These are phyloP conservation scores for Alauda arvensis DNA, from an alignment of 2,797 vertebrate genomes.

Conservation along the genomic window DNA sequence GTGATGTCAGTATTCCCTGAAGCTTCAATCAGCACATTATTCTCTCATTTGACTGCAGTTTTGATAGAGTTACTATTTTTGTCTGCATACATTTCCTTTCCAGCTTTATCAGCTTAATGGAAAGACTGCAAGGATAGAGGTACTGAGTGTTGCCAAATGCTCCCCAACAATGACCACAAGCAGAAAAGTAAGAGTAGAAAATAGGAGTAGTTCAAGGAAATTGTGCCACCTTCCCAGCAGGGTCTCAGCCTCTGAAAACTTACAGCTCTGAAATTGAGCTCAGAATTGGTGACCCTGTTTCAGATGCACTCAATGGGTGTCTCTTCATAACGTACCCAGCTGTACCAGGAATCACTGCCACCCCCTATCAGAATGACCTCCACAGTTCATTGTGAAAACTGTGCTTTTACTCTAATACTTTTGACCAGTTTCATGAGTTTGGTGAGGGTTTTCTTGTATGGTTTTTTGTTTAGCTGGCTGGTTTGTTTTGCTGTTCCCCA, in stretches of 20 bases:
- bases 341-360: not conserved
- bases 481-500: not conserved
- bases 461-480: not conserved
- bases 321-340: not conserved
- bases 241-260: not conserved
- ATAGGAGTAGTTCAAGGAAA: not conserved
- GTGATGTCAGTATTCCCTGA: not conserved
- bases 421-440: not conserved
- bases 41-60: not conserved
- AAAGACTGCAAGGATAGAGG: not conserved
- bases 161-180: not conserved
- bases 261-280: not conserved
- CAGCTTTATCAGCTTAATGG: not conserved
- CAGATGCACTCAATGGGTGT: not conserved
- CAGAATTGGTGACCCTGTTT: not conserved
- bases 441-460: not conserved
- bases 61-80: not conserved
- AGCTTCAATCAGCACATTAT: not conserved
- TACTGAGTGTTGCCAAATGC: not conserved
- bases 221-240: not conserved
- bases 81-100: not conserved
- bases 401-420: not conserved
- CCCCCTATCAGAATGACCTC: not conserved
- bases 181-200: not conserved
- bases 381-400: not conserved